Conservation (phyloP, 2,797 vertebrate species). For the Menidia menidia region DNA sequence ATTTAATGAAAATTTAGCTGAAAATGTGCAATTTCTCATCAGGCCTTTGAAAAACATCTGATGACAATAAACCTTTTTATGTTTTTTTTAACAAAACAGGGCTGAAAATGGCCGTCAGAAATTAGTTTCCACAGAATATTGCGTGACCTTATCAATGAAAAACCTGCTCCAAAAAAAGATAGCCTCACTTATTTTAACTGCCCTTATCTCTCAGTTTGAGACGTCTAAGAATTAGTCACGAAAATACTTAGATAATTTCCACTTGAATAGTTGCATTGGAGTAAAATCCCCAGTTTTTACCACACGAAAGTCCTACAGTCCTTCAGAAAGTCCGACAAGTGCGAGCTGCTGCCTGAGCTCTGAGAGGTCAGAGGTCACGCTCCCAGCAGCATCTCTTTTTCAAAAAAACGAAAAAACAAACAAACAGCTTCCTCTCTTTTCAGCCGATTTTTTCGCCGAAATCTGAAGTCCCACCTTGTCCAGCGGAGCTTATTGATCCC, state of each 20-base stretch:
- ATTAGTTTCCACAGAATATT: too few relatives aligned
- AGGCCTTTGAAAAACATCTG: too few relatives aligned
- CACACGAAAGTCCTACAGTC: background rate
- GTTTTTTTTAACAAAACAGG: too few relatives aligned
- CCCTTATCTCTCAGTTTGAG: too few relatives aligned
- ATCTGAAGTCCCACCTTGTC: slow-evolving; percentile 30
- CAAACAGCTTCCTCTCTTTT: background rate
- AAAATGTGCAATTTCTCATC: too few relatives aligned
- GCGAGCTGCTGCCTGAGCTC: background rate
- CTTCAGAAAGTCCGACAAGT: background rate
- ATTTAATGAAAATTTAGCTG: too few relatives aligned
- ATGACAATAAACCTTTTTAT: too few relatives aligned
- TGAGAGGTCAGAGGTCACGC: slow-evolving; percentile 51
- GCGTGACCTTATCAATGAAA: too few relatives aligned
- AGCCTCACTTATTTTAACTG: too few relatives aligned
- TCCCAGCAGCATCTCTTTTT: slow-evolving; percentile 27
- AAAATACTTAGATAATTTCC: fast-evolving
- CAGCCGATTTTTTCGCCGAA: slow-evolving; percentile 1
- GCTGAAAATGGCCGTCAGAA: too few relatives aligned
- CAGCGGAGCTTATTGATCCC: slow-evolving; percentile 20
- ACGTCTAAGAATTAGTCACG: background rate
- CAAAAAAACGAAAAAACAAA: too few relatives aligned
- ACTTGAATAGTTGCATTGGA: background rate
- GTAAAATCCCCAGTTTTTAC: background rate
- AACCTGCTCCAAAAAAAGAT: too few relatives aligned